Evolutionary conservation across 2,888 invertebrate species (phyloP).

Genomic region (Apodemia hepburni): DNA sequence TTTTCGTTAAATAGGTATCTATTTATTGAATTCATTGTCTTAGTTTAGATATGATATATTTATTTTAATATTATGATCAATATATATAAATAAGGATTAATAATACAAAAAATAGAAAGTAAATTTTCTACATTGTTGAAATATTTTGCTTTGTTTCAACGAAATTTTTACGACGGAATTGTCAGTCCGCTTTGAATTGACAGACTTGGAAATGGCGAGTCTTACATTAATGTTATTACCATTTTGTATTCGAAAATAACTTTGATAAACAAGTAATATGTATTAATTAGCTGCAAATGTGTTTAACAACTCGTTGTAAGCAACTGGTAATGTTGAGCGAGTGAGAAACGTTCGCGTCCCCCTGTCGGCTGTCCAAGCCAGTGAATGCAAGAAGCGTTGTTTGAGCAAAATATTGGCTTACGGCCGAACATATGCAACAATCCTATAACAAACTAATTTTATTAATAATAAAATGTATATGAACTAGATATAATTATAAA

Average conservation of each 20-base stretch:
- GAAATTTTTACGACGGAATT: background rate
- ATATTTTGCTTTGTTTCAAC: background rate
- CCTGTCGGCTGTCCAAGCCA: background rate
- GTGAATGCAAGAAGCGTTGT: slow-evolving; percentile 1
- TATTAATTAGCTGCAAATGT: background rate
- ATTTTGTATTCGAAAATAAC: background rate
- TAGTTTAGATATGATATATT: no score
- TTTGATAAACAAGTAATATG: background rate
- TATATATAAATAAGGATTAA: no score
- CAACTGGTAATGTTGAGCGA: background rate
- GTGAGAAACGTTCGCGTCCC: background rate
- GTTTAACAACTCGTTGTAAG: background rate
- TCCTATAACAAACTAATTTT: slow-evolving; percentile 2
- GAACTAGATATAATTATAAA: slow-evolving; percentile 10
- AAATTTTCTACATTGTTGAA: background rate
- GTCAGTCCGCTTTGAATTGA: no score
- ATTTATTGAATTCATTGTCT: no score
- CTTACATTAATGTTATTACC: background rate
- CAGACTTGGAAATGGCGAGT: no score
- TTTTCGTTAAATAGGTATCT: no score
- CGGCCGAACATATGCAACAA: slow-evolving; percentile 7
- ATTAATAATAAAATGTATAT: background rate
- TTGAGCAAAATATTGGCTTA: slow-evolving; percentile 10
- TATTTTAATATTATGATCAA: no score
- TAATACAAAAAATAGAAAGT: background rate